Conservation (phyloP, 2,113 vertebrate species). For the Tor tambroides region DNA sequence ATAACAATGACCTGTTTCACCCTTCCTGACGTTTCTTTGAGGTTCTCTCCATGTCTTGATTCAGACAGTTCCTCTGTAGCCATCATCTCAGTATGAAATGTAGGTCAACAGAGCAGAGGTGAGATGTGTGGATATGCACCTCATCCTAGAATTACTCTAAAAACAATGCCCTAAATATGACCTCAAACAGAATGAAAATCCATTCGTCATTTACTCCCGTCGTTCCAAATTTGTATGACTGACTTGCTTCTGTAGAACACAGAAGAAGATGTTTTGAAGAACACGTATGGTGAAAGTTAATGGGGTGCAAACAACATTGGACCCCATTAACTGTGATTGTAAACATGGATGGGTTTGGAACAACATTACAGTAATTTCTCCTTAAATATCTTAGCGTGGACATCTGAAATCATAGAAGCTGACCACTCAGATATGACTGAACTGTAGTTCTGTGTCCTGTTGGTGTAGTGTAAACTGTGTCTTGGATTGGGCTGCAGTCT, state of each 20-base stretch:
- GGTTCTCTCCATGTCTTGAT: slow-evolving; percentile 30
- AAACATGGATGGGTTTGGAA: background rate
- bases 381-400: background rate
- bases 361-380: background rate
- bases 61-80: slow-evolving; percentile 2
- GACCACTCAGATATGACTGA: background rate
- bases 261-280: background rate
- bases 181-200: background rate
- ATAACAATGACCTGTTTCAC: slow-evolving; percentile 44
- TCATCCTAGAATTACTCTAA: background rate
- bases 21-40: slow-evolving; percentile 19
- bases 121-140: slow-evolving; percentile 14
- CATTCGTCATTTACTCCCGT: background rate
- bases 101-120: slow-evolving; percentile 23
- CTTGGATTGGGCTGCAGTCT: slow-evolving; percentile 4
- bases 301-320: background rate
- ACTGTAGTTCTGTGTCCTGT: slow-evolving; percentile 4
- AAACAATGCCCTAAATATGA: background rate
- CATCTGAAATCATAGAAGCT: background rate
- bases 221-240: background rate
- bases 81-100: slow-evolving; percentile 16
- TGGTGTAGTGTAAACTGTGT: background rate
- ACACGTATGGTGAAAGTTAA: background rate
- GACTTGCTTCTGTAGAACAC: background rate
- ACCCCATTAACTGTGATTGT: background rate